Conservation (phyloP, 2,888 invertebrate genomes). For the Cataglyphis cursor region DNA sequence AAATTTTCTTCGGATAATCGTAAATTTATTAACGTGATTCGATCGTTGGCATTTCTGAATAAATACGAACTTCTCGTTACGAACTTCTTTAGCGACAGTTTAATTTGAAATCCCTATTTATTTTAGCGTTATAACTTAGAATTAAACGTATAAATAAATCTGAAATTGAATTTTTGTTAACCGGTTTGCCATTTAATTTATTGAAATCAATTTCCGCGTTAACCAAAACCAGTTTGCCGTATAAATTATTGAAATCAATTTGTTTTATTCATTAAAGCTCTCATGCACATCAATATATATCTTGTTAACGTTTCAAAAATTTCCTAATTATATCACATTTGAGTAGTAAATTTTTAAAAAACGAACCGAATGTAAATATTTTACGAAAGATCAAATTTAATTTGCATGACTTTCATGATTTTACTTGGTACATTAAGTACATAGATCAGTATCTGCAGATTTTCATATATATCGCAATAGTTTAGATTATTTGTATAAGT, state of each 20-base stretch:
- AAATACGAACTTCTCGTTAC: neutral
- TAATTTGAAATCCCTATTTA: conserved; percentile 7
- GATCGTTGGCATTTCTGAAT: neutral
- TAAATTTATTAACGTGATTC: conserved; percentile 53
- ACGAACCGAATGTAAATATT: neutral
- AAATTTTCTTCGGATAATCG: conserved; percentile 46
- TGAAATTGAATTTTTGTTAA: conserved; percentile 38
- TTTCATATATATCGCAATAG: neutral
- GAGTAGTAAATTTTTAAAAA: neutral
- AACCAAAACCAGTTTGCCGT: conserved; percentile 19
- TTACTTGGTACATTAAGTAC: too few species aligned
- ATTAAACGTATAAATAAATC: neutral
- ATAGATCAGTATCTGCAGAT: neutral
- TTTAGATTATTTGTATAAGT: neutral
- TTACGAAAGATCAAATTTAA: neutral
- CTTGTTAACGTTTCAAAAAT: neutral
- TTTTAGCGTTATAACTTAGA: neutral
- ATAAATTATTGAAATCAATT: conserved; percentile 32
- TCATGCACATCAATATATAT: conserved; percentile 22
- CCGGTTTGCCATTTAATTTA: conserved; percentile 28
- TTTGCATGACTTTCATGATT: neutral
- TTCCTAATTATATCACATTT: neutral
- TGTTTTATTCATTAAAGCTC: conserved; percentile 9
- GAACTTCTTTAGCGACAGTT: neutral
- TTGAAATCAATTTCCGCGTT: conserved; percentile 40